These are phyloP conservation scores for Terrapene triunguis DNA, from an alignment of 2,113 vertebrate species.

Conservation along the genomic window DNA sequence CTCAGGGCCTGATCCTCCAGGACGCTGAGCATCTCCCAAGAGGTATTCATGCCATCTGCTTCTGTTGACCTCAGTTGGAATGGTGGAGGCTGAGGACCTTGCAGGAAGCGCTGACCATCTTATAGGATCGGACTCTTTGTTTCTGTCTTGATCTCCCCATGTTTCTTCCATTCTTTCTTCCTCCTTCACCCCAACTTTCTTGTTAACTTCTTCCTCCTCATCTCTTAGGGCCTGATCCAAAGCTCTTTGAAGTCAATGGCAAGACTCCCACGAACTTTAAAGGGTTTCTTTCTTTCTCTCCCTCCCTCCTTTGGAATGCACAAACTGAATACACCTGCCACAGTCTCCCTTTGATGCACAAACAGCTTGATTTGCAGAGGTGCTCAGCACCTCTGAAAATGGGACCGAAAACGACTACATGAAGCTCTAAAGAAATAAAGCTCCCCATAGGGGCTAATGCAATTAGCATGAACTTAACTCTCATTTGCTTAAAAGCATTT, in stretches of 20 bases:
- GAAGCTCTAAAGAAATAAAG: not conserved
- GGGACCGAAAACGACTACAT: not conserved
- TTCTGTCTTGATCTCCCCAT: not conserved
- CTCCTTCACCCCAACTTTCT: not conserved
- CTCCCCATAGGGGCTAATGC: conserved; percentile 26
- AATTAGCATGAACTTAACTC: conserved; percentile 72
- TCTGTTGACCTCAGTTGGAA: not conserved
- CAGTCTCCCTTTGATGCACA: fast-evolving
- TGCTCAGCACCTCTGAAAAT: not conserved
- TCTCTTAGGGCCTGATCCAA: not conserved
- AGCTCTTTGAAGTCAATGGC: not conserved
- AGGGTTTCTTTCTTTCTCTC: fast-evolving
- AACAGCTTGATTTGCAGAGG: not conserved
- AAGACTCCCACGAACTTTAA: not conserved
- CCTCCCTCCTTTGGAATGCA: fast-evolving
- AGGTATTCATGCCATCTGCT: fast-evolving
- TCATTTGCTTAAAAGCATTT: conserved; percentile 76
- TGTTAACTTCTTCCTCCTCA: not conserved
- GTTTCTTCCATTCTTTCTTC: conserved; percentile 13
- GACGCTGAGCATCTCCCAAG: not conserved
- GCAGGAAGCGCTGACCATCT: not conserved
- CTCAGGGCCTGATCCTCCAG: not conserved
- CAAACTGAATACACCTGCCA: fast-evolving
- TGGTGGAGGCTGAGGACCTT: not conserved
- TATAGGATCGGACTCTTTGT: not conserved